Evolutionary conservation across 1,140 invertebrate species (phyloP).

Genomic region (Tetragonula clypearis): DNA sequence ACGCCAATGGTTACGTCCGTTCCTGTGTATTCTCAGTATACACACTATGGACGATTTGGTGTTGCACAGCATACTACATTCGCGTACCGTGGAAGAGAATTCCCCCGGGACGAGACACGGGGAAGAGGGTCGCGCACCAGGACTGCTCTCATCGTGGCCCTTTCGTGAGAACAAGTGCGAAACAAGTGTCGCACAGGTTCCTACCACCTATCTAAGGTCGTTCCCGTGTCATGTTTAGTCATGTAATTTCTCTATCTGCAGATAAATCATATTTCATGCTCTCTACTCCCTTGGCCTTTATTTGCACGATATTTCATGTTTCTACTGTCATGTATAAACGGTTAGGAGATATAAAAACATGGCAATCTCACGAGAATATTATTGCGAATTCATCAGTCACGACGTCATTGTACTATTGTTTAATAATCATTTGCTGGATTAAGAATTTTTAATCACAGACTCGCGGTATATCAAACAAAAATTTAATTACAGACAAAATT

Average conservation of each 20-base stretch:
- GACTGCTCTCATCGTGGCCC: constrained; percentile 62
- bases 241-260: constrained; percentile 56
- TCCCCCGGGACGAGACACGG: constrained; percentile 67
- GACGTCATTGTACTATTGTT: neutral
- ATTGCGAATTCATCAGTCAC: neutral
- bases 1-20: constrained; percentile 54
- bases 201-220: constrained; percentile 45
- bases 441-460: too few relatives aligned
- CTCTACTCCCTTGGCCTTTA: neutral
- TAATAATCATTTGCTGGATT: neutral
- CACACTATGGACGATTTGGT: constrained; percentile 37
- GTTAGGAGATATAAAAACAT: neutral
- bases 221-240: constrained; percentile 35
- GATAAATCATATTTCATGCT: constrained; percentile 58
- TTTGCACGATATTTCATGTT: neutral
- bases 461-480: too few relatives aligned
- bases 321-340: neutral
- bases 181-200: constrained; percentile 75
- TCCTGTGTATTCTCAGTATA: constrained; percentile 39
- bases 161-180: constrained; percentile 81
- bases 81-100: constrained; percentile 65
- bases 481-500: too few relatives aligned
- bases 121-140: constrained; percentile 67
- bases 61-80: constrained; percentile 69
- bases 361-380: neutral